Conservation (phyloP, 2,888 invertebrate genomes). For the Drosophila sordidapex region DNA sequence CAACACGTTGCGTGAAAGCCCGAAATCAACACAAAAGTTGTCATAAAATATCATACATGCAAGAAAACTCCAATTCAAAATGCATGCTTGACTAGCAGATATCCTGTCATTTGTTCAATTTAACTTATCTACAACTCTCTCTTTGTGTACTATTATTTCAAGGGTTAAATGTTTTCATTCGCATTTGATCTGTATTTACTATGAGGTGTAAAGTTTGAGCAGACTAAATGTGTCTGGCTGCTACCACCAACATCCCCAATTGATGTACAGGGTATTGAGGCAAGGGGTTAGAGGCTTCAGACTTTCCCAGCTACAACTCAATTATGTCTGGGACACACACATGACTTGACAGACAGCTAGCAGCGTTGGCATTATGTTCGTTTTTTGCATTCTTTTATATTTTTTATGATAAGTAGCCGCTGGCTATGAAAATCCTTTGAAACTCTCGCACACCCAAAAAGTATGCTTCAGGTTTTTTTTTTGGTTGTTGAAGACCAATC, state of each 20-base stretch:
- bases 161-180: not conserved
- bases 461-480: constrained; percentile 25
- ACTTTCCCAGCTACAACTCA: constrained; percentile 68
- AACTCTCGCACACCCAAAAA: constrained; percentile 40
- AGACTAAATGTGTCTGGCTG: not conserved
- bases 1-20: constrained; percentile 52
- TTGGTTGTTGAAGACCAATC: constrained; percentile 69
- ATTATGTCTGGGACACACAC: constrained; percentile 74
- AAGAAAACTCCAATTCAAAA: constrained; percentile 1
- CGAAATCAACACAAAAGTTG: constrained; percentile 71
- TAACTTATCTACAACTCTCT: not conserved
- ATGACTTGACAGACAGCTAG: constrained; percentile 74
- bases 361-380: constrained; percentile 63
- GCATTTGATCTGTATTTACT: not conserved
- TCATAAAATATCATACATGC: constrained; percentile 62
- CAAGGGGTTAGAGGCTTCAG: constrained; percentile 50
- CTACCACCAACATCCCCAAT: not conserved
- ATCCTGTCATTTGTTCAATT: not conserved
- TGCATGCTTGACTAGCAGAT: constrained; percentile 7
- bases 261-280: constrained; percentile 26
- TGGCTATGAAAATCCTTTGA: constrained; percentile 81
- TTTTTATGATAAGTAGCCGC: constrained; percentile 79
- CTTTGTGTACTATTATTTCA: not conserved
- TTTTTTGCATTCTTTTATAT: constrained; percentile 29
- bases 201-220: too few species aligned